Percentiles rank a stretch among this genome's conserved stretches.
Conservation (phyloP, 2,797 vertebrate species). For the Sebastes aleutianus region DNA sequence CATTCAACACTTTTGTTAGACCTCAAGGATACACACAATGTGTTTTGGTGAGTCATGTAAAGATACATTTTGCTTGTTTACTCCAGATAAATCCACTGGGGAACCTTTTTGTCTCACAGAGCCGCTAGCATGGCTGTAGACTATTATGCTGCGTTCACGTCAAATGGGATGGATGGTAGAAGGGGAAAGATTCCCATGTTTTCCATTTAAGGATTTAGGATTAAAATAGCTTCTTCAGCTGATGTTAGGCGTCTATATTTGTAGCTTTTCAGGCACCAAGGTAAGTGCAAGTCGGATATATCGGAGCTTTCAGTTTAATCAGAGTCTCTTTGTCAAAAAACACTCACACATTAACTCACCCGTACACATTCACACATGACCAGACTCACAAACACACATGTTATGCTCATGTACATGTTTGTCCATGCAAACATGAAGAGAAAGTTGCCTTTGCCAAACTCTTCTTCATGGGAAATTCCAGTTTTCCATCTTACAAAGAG, state of each 20-base stretch:
- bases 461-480: slow-evolving; percentile 42
- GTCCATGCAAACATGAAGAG: not conserved
- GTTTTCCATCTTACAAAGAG: not conserved
- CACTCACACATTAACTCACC: not conserved
- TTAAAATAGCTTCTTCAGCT: not conserved
- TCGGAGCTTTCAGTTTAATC: not conserved
- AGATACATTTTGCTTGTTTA: not conserved
- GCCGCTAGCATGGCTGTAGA: not conserved
- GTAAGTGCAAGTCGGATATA: not conserved
- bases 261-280: not conserved
- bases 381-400: not conserved
- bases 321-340: not conserved
- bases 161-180: not conserved
- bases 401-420: not conserved
- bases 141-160: not conserved
- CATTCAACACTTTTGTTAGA: not conserved
- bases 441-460: slow-evolving; percentile 11
- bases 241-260: not conserved
- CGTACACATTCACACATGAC: not conserved
- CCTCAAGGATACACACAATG: not conserved
- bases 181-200: not conserved
- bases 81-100: not conserved
- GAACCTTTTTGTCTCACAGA: not conserved
- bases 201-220: not conserved
- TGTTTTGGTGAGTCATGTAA: not conserved